These are phyloP conservation scores for Hemibagrus wyckioides DNA, from an alignment of 2,113 vertebrate species.

Conservation along the genomic window DNA sequence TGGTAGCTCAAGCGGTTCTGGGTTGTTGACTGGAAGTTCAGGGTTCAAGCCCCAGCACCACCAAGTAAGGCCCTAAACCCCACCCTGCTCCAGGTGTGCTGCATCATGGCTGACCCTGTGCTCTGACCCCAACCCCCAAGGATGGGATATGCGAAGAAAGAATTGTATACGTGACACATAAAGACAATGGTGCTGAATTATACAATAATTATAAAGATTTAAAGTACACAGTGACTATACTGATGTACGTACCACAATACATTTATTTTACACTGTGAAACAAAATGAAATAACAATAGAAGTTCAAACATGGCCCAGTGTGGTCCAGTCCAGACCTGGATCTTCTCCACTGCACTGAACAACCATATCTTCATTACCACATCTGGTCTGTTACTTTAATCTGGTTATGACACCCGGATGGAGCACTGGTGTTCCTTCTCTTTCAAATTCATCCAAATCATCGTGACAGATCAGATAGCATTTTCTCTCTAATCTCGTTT, in stretches of 20 bases:
- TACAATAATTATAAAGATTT: no score
- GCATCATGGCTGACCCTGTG: no score
- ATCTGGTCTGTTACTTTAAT: conserved; percentile 46
- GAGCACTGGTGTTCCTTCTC: conserved; percentile 30
- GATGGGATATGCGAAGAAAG: no score
- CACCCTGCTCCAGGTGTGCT: no score
- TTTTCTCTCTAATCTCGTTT: conserved; percentile 11
- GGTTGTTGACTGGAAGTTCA: no score
- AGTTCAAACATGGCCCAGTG: conserved; percentile 5
- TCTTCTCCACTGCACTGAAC: conserved; percentile 17
- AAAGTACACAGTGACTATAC: background rate
- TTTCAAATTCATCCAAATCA: conserved; percentile 32
- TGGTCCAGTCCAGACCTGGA: conserved; percentile 24
- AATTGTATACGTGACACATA: no score
- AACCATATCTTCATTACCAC: conserved; percentile 29
- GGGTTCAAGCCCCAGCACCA: no score
- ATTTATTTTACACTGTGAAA: background rate
- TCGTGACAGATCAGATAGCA: conserved; percentile 24
- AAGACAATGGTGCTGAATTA: no score
- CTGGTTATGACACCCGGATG: conserved; percentile 42
- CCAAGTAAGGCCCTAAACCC: no score
- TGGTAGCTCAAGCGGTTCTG: no score
- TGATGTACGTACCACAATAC: background rate
- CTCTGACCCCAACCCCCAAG: no score
- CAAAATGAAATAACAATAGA: background rate